These are phyloP conservation scores for Euleptes europaea DNA, from an alignment of 2,113 vertebrate genomes.

Conservation along the genomic window DNA sequence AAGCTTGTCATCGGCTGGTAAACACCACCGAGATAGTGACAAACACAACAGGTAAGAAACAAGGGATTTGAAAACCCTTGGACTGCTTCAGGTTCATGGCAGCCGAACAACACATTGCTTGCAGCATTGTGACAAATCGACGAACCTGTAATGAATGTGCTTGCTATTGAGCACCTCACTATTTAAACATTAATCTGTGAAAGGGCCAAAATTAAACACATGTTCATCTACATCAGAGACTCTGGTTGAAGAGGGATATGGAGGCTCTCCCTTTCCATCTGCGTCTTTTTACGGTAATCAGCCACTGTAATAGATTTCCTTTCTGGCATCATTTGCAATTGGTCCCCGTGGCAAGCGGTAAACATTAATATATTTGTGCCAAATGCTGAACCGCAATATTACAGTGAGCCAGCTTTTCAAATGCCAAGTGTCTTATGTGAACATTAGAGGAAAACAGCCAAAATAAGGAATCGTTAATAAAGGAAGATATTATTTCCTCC, in stretches of 20 bases:
- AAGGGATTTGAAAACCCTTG: not conserved
- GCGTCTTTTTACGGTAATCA: not conserved
- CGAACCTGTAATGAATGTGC: slow-evolving; percentile 19
- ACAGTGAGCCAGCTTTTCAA: not conserved
- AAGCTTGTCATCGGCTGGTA: no score
- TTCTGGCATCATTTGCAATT: not conserved
- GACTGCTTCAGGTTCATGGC: not conserved
- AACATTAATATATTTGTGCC: not conserved
- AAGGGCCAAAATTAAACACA: slow-evolving; percentile 5
- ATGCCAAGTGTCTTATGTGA: not conserved
- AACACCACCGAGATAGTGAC: not conserved
- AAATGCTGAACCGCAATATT: not conserved
- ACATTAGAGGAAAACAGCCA: not conserved
- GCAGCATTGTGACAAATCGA: slow-evolving; percentile 7
- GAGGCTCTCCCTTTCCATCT: not conserved
- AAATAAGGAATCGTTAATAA: not conserved
- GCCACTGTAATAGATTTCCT: not conserved
- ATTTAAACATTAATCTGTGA: slow-evolving; percentile 27
- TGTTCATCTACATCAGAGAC: not conserved
- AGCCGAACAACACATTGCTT: not conserved
- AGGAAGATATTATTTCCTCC: not conserved
- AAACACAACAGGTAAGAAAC: not conserved
- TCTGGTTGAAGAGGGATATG: not conserved
- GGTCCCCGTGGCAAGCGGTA: not conserved
- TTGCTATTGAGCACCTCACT: slow-evolving; percentile 4